Evolutionary conservation across 1,140 invertebrate species (phyloP), one percentile per base, ranked within the genome.

Genomic region (Agraylea sexmaculata): DNA sequence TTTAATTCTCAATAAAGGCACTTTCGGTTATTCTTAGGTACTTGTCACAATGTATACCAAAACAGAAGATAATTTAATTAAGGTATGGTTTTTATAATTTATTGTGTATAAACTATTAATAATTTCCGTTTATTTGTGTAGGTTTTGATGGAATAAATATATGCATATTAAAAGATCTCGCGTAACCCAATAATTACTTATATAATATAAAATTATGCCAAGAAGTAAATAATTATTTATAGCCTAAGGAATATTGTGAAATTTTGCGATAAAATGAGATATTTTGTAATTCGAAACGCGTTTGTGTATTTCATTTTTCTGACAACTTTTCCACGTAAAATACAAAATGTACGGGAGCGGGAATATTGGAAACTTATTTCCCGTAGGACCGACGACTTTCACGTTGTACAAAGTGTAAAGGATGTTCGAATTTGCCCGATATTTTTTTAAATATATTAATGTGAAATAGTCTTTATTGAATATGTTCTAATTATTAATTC

Each of bases 351-450:
- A n/a, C n/a, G n/a, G n/a, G n/a, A n/a, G n/a, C n/a, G n/a, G n/a
- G 34, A 19, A 47, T 47, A 47, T 47, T 36, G 42, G 46, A 41
- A 34, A 47, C 41, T 47, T 47, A 47, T 47, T 47, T 47, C 46
- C 46, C 46, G 46, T 22, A 47, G 46, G 46, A 47, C 41, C 29
- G 19, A 36, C 37, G 41, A 29, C 41, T 27, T 36, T 30, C 12
- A 32, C 37, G 18, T 32, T 37, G 21, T 17, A 33, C 31, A 33
- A 33, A 33, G 2, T 5, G 16, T 16, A 11, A 33, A 33, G 18
- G 3, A 15, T 5, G 18, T 15, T 13, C 3, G 11, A 2, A 15
- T 33, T 33, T n/a, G n/a, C n/a, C n/a, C n/a, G n/a, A n/a, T n/a
- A n/a, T n/a, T n/a, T n/a, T n/a, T n/a, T n/a, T n/a, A n/a, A n/a